Base-by-base conservation (phyloP, 1,140 invertebrate species). In the Danaus plexippus region DNA sequence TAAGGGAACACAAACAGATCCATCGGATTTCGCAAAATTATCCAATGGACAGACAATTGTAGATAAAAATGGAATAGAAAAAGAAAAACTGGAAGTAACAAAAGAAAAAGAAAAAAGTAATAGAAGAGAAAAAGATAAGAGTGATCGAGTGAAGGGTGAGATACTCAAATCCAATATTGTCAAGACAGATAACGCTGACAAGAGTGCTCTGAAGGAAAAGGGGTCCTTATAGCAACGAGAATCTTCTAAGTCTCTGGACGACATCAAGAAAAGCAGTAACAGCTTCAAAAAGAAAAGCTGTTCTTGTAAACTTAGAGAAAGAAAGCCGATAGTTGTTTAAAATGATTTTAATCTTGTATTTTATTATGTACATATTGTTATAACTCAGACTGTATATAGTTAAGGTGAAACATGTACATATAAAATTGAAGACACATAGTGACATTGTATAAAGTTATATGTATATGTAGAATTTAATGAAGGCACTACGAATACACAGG, bases 141-240 rank as follows among this genome's bases (percentile, higher is more conserved):
- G 62, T 32, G 63, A 67, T 11, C 56, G 54, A 11, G 50, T 63
- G 48, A 61, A 53, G 12, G 75, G 70, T 57, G 70, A 75, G 8
- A 78, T 6, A 32, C 22, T 7, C 7, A 32, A 32, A 32, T 32
- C 2, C 22, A 32, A 32, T 32, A 32, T 32, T 32, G 22, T 32
- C 7, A 32, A 32, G 22, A 8, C 22, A 32, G 22, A 32, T 8
- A 32, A 6, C 22, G 22, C 22, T 32, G 22, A 32, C 5, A 32
- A 32, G 22, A 32, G 22, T 32, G 22, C 22, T 32, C 22, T 6
- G 22, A 32, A 32, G 22, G 22, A 32, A 32, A 66, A 55, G 56
- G 63, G 0, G 77, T 67, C 71, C 1, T 85, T 85, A 85, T 85
- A 85, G 81, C 81, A 80, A 72, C 75, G 75, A 72, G 65, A 78